Conservation (phyloP, 2,888 invertebrate species). For the Oscheius sp. region DNA sequence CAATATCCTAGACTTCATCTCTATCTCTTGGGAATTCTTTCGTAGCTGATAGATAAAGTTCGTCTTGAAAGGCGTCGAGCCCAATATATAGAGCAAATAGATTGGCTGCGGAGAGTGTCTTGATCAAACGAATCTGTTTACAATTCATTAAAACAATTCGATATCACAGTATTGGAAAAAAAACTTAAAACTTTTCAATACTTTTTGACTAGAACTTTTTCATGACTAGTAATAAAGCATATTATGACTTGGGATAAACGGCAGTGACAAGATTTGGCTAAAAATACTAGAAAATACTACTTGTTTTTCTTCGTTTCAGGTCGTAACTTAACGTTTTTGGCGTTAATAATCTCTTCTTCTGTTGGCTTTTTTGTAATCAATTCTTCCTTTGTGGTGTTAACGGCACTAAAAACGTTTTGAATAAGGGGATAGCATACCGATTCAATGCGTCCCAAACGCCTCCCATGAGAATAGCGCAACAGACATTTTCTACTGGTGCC, state of each 20-base stretch:
- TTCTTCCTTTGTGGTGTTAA: constrained; percentile 42
- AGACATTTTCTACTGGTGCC: constrained; percentile 95
- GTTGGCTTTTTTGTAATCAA: constrained; percentile 32
- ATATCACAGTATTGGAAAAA: constrained; percentile 17
- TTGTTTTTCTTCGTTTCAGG: constrained; percentile 41
- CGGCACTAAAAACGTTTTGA: constrained; percentile 37
- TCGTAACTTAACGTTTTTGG: not conserved
- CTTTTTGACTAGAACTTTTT: not conserved
- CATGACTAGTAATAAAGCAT: not conserved
- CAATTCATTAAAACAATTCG: constrained; percentile 2
- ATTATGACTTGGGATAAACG: too few relatives aligned
- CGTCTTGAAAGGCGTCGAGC: not conserved
- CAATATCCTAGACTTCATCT: not conserved
- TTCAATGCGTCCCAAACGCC: constrained; percentile 94
- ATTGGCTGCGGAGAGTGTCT: not conserved
- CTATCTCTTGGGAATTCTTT: not conserved
- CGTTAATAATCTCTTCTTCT: constrained; percentile 33
- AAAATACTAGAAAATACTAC: constrained; percentile 15
- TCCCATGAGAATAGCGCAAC: constrained; percentile 93
- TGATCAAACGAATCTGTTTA: not conserved
- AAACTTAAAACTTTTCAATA: not conserved
- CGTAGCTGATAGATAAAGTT: not conserved
- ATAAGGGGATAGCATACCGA: constrained; percentile 40
- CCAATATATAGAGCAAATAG: not conserved
- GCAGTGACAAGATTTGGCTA: constrained; percentile 16